These are phyloP conservation scores for Aphidius gifuensis DNA, from an alignment of 1,140 invertebrate genomes.

Conservation along the genomic window DNA sequence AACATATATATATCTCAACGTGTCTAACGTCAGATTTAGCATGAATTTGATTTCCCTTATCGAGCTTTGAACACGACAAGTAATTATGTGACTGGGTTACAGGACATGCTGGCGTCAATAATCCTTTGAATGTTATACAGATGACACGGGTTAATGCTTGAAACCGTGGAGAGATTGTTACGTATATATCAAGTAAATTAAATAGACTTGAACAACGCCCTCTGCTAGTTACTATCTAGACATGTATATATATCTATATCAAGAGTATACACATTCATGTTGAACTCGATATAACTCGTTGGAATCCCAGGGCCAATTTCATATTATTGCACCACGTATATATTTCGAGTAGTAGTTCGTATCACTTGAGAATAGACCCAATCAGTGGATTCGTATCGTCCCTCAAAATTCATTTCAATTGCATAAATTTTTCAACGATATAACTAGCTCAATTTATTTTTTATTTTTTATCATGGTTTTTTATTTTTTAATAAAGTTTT, in stretches of 20 bases:
- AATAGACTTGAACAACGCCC: too few species aligned
- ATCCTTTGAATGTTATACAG: slow-evolving; percentile 18
- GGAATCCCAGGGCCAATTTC: too few species aligned
- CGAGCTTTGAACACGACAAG: slow-evolving; percentile 12
- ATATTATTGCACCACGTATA: too few species aligned
- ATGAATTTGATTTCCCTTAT: slow-evolving; percentile 22
- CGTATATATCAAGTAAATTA: too few species aligned
- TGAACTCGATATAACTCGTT: too few species aligned
- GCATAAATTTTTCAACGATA: too few species aligned
- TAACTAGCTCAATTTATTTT: too few species aligned
- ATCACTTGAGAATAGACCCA: slow-evolving; percentile 14
- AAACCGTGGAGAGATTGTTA: neutral
- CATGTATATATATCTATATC: too few species aligned
- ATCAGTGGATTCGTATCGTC: neutral
- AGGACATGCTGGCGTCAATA: slow-evolving; percentile 18
- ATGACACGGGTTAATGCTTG: slow-evolving; percentile 6
- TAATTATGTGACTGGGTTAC: slow-evolving; percentile 22
- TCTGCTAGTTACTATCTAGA: too few species aligned
- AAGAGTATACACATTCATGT: neutral
- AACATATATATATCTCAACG: slow-evolving; percentile 13
- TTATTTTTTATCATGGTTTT: too few species aligned
- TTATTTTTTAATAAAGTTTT: too few species aligned
- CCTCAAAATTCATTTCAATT: too few species aligned
- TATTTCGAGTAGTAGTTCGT: slow-evolving; percentile 10
- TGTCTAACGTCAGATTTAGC: slow-evolving; percentile 22